Evolutionary conservation across 2,113 vertebrate species (phyloP).

Genomic region (Silurus meridionalis): DNA sequence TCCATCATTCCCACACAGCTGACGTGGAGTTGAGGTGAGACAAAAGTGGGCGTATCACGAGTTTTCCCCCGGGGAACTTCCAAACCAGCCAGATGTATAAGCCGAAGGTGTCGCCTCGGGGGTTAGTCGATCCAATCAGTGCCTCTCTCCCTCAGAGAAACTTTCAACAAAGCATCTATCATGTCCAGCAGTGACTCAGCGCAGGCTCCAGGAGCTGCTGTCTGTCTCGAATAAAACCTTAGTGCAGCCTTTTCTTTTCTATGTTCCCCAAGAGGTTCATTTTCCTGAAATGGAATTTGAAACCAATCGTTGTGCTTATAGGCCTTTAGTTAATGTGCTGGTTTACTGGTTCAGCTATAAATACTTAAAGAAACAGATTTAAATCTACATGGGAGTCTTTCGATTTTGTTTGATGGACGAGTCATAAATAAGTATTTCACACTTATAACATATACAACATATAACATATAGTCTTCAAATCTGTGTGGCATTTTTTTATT

Average conservation of each 20-base stretch:
- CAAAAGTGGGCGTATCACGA: neutral
- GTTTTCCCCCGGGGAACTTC: neutral
- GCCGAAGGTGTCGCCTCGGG: neutral
- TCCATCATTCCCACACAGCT: neutral
- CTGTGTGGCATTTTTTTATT: neutral
- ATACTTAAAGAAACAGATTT: neutral
- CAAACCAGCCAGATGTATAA: neutral
- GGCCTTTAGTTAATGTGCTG: neutral
- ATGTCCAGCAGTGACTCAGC: slow-evolving; percentile 53
- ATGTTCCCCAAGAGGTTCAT: slow-evolving; percentile 26
- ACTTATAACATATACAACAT: too few species aligned
- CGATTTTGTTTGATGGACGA: neutral
- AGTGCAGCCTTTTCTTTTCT: slow-evolving; percentile 50
- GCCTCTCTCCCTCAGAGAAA: slow-evolving; percentile 33
- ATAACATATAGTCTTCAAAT: neutral
- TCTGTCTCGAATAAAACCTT: slow-evolving; percentile 38
- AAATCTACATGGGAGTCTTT: neutral
- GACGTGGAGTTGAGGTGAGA: neutral
- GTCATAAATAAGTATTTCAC: neutral
- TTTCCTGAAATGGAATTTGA: slow-evolving; percentile 14
- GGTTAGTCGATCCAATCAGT: slow-evolving; percentile 19
- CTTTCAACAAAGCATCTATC: slow-evolving; percentile 57
- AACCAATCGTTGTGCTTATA: neutral
- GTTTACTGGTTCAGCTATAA: neutral
- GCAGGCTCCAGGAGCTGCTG: slow-evolving; percentile 46